These are phyloP conservation scores for Sciurus niger DNA, from an alignment of 2,113 vertebrate genomes.

Conservation along the genomic window DNA sequence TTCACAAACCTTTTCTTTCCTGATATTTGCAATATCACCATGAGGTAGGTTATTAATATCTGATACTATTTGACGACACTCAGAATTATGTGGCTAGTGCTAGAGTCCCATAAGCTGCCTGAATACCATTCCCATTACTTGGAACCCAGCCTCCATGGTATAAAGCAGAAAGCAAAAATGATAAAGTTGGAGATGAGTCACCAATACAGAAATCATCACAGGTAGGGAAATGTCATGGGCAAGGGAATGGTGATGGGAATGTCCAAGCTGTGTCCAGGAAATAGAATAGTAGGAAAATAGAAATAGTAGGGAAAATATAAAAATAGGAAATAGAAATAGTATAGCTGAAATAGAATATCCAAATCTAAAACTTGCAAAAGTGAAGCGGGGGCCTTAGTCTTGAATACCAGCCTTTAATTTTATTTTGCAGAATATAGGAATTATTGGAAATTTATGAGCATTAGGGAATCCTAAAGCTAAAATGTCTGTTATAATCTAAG, in stretches of 20 bases:
- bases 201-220: neutral
- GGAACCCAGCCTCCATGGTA: neutral
- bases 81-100: neutral
- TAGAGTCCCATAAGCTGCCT: neutral
- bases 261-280: neutral
- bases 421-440: constrained; percentile 18
- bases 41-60: neutral
- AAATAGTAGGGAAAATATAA: too few relatives aligned
- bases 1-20: constrained; percentile 19
- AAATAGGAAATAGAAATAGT: neutral
- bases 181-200: neutral
- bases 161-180: constrained; percentile 8
- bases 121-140: neutral
- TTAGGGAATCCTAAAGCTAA: constrained; percentile 39
- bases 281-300: too few relatives aligned
- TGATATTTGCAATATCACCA: neutral
- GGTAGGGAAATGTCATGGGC: neutral
- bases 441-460: constrained; percentile 3
- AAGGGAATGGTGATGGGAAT: neutral
- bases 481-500: constrained; percentile 21
- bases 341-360: neutral
- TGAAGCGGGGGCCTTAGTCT: neutral
- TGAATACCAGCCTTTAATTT: constrained; percentile 42
- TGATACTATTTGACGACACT: neutral
- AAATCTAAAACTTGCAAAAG: constrained; percentile 5